phyloP scores from a whole-genome alignment of 1,140 invertebrate species.

The Formica selysi region DNA sequence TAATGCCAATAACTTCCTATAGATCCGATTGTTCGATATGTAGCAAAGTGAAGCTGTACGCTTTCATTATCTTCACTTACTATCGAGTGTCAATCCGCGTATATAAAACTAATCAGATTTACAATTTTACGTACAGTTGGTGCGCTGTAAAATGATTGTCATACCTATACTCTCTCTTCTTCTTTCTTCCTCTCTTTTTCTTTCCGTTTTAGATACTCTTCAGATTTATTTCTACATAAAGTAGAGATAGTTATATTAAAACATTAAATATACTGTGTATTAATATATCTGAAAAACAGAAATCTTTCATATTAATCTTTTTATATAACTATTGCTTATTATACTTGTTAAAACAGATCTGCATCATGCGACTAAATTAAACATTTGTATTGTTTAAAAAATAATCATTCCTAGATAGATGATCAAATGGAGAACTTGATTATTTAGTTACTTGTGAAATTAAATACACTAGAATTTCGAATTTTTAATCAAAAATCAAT shows the following conservation, averaged over 20 bases:
- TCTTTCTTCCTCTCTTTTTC: neutral
- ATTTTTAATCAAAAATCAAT: neutral
- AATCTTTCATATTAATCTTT: neutral
- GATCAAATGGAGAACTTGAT: neutral
- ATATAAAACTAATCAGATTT: slow-evolving; percentile 6
- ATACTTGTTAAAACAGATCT: neutral
- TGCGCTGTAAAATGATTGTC: neutral
- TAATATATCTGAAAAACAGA: neutral
- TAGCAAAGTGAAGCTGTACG: slow-evolving; percentile 38
- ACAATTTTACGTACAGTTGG: neutral
- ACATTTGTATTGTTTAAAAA: slow-evolving; percentile 9
- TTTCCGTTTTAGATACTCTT: neutral
- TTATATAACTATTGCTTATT: neutral
- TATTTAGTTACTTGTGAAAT: neutral
- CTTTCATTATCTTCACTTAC: slow-evolving; percentile 6
- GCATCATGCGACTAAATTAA: neutral
- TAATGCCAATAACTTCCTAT: slow-evolving; percentile 50
- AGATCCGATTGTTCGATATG: slow-evolving; percentile 39
- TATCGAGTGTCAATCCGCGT: slow-evolving; percentile 15
- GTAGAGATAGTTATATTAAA: slow-evolving; percentile 13
- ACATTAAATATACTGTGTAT: neutral
- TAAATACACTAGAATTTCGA: neutral
- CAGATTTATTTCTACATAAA: neutral
- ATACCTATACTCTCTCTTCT: neutral
- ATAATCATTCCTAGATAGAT: neutral